Evolutionary conservation across 1,140 invertebrate species (phyloP).

Genomic region (Drosophila yakuba): DNA sequence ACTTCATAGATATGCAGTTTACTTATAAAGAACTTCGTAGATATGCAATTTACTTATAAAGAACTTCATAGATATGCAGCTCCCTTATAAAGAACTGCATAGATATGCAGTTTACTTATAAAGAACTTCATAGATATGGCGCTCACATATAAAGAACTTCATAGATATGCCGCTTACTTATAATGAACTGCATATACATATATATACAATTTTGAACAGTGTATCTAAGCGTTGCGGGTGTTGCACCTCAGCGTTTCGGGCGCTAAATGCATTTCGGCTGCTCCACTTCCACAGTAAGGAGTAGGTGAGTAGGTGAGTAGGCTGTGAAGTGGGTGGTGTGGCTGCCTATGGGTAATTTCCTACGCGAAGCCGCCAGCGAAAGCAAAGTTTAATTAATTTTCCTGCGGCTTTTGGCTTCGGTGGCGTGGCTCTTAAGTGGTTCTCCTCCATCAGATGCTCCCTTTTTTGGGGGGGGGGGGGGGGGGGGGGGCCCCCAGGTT

Average conservation of each 20-base stretch:
- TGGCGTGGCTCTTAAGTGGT: slow-evolving; percentile 46
- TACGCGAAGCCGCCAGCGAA: slow-evolving; percentile 23
- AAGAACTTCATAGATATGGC: no score
- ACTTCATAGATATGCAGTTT: no score
- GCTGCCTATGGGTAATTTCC: slow-evolving; percentile 35
- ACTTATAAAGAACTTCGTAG: neutral
- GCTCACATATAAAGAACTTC: no score
- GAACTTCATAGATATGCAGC: no score
- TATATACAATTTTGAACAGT: neutral
- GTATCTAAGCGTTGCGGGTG: slow-evolving; percentile 26
- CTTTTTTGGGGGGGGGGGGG: slow-evolving; percentile 1
- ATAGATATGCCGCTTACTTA: no score
- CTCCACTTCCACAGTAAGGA: slow-evolving; percentile 4
- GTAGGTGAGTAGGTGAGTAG: neutral
- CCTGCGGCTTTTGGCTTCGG: slow-evolving; percentile 58
- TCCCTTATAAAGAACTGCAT: no score
- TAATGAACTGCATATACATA: no score
- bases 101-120: no score
- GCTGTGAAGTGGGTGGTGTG: neutral
- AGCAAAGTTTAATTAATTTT: slow-evolving; percentile 63
- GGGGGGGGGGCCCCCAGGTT: slow-evolving; percentile 23
- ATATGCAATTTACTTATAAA: no score
- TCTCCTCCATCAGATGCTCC: slow-evolving; percentile 27
- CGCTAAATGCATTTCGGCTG: slow-evolving; percentile 52
- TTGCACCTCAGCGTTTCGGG: slow-evolving; percentile 36